phyloP scores from a whole-genome alignment of 1,140 invertebrate species.

The Micrasema minimum region DNA sequence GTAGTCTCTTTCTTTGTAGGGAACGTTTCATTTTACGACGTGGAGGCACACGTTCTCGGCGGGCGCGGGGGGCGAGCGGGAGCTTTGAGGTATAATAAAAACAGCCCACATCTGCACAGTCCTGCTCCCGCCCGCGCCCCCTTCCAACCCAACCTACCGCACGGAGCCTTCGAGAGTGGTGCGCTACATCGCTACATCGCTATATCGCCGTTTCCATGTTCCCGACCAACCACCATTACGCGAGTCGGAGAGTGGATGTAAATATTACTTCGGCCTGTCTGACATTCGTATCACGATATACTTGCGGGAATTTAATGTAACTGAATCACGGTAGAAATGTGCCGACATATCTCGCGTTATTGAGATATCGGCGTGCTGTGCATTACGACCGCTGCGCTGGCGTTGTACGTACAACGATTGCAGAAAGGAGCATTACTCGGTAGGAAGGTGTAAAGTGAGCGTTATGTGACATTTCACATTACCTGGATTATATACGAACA shows the following conservation, averaged over 20 bases:
- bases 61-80: not conserved
- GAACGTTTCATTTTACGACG: constrained; percentile 47
- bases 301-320: too few species aligned
- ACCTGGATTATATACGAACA: not conserved
- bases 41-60: constrained; percentile 24
- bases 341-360: too few species aligned
- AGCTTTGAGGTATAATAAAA: constrained; percentile 47
- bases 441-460: not conserved
- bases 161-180: too few species aligned
- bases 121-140: not conserved
- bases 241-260: constrained; percentile 5
- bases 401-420: too few species aligned
- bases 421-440: not conserved
- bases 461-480: not conserved
- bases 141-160: not conserved
- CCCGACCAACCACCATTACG: constrained; percentile 3
- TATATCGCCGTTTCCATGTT: constrained; percentile 8
- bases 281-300: not conserved
- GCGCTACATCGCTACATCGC: not conserved
- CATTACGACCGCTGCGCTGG: too few species aligned
- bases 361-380: too few species aligned
- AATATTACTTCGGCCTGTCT: constrained; percentile 14
- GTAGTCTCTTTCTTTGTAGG: constrained; percentile 34
- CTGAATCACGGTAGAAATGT: too few species aligned
- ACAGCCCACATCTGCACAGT: constrained; percentile 46